phyloP scores from a whole-genome alignment of 37 sponge, comb jelly and placozoan species.

The Tethya wilhelma region DNA sequence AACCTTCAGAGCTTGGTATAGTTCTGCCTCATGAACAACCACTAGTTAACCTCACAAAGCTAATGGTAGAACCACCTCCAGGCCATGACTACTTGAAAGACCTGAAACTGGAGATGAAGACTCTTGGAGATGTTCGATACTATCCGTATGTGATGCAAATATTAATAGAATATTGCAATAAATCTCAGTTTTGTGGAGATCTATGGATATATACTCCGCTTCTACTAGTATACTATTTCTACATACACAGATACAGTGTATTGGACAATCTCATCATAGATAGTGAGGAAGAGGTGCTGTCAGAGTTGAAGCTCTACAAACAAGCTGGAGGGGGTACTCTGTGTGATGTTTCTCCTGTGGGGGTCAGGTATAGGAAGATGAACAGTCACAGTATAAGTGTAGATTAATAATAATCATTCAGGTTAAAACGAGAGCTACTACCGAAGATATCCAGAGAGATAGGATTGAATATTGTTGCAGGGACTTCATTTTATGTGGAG shows the following conservation, averaged over 20 bases:
- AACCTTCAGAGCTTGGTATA: constrained; percentile 46
- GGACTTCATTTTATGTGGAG: too few species aligned
- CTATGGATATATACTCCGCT: too few species aligned
- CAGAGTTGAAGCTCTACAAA: constrained; percentile 4
- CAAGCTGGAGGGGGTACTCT: constrained; percentile 13
- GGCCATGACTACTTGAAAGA: background rate
- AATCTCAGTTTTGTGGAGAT: too few species aligned
- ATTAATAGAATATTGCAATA: too few species aligned
- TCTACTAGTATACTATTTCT: too few species aligned
- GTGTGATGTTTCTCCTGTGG: constrained; percentile 15
- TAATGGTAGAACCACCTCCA: background rate
- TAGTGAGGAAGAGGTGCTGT: background rate
- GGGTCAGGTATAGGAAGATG: background rate
- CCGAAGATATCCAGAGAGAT: background rate
- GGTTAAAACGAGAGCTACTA: background rate
- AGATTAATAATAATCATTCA: background rate
- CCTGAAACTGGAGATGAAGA: constrained; percentile 36
- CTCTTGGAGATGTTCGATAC: constrained; percentile 61
- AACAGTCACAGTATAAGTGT: background rate
- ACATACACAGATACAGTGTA: constrained; percentile 58
- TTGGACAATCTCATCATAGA: constrained; percentile 20
- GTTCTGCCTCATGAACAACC: constrained; percentile 65
- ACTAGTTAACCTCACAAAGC: constrained; percentile 22
- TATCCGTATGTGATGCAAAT: constrained; percentile 77
- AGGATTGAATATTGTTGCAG: background rate